Conservation (phyloP, 1,140 invertebrate species). For the Drosophila tristis region DNA sequence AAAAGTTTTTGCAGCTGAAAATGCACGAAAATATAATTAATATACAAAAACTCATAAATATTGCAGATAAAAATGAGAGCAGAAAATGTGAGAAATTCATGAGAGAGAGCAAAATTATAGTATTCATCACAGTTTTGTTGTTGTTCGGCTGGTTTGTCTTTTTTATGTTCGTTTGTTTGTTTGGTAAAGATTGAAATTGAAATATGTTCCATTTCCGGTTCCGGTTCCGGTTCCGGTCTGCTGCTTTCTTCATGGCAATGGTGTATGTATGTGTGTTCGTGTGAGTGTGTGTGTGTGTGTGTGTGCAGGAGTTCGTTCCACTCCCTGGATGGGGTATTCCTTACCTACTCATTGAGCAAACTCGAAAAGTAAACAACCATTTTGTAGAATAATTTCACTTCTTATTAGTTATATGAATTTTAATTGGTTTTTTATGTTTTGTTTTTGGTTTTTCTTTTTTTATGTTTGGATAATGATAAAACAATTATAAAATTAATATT, state of each 20-base stretch:
- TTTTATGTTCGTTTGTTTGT: conserved; percentile 16
- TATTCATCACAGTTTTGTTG: conserved; percentile 77
- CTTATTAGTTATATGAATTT: conserved; percentile 63
- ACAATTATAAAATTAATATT: conserved; percentile 55
- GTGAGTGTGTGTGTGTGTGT: not conserved
- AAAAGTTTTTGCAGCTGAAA: conserved; percentile 33
- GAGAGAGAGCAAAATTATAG: conserved; percentile 50
- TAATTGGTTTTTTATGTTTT: conserved; percentile 45
- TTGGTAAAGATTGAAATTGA: conserved; percentile 24
- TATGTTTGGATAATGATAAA: conserved; percentile 37
- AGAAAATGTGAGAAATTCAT: conserved; percentile 14
- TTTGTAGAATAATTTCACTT: conserved; percentile 39
- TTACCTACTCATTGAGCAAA: conserved; percentile 22
- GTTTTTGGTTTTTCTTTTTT: conserved; percentile 3
- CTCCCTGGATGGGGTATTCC: not conserved
- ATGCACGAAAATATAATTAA: conserved; percentile 7
- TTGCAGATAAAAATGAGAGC: conserved; percentile 1
- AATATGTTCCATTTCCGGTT: conserved; percentile 24
- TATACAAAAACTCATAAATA: conserved; percentile 10
- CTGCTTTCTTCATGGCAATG: conserved; percentile 61
- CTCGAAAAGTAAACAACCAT: conserved; percentile 71
- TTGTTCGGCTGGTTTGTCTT: conserved; percentile 55
- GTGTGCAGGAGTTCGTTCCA: not conserved
- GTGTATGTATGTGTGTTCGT: conserved; percentile 22
- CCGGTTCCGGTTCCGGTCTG: conserved; percentile 33